phyloP scores from a whole-genome alignment of 2,113 vertebrate species.

The Trachemys scripta region DNA sequence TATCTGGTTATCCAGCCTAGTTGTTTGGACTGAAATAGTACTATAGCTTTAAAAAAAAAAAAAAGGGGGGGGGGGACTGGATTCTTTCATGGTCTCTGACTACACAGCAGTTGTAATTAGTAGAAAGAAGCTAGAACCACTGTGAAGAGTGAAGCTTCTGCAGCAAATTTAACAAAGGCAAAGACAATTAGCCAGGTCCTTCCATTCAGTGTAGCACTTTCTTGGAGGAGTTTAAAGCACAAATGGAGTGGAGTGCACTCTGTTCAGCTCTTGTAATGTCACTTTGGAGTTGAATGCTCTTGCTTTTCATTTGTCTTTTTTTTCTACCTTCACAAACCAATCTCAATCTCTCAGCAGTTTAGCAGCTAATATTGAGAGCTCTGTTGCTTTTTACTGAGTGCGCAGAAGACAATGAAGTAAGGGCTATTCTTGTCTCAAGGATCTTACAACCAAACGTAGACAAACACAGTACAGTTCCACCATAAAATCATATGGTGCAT shows the following conservation, averaged over 20 bases:
- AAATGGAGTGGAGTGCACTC: not conserved
- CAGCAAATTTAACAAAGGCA: not conserved
- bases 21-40: conserved; percentile 47
- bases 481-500: too few species aligned
- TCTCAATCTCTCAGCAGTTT: not conserved
- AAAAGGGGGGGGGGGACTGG: not conserved
- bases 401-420: not conserved
- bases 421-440: fast-evolving
- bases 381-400: not conserved
- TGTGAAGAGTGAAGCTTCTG: not conserved
- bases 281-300: fast-evolving
- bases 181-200: not conserved
- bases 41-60: not conserved
- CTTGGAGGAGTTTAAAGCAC: not conserved
- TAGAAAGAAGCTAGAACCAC: not conserved
- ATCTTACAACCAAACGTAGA: not conserved
- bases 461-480: not conserved
- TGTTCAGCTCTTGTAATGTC: not conserved
- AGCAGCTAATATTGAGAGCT: not conserved
- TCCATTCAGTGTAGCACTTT: not conserved
- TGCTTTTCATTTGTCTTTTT: not conserved
- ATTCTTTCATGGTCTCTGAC: conserved; percentile 10
- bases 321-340: not conserved
- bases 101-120: conserved; percentile 30
- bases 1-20: conserved; percentile 24